A percentile compares a stretch with the other conserved stretches of the same genome.
These are phyloP conservation scores for Troilus luridus DNA, from an alignment of 2,888 invertebrate species.

Conservation along the genomic window DNA sequence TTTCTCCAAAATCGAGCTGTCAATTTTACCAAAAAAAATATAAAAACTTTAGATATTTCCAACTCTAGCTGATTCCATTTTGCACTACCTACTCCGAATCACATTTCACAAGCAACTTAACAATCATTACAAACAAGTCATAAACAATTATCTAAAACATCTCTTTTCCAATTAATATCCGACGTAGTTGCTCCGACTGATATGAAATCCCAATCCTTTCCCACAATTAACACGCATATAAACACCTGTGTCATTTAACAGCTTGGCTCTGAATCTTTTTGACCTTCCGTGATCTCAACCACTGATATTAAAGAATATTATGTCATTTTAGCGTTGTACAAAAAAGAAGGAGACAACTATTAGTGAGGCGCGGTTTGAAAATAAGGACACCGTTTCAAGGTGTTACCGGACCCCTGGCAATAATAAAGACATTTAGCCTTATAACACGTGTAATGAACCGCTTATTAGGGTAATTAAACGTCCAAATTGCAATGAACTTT, in stretches of 20 bases:
- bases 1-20: too few relatives aligned
- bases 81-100: not conserved
- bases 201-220: slow-evolving; percentile 5
- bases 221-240: not conserved
- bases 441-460: not conserved
- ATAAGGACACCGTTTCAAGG: slow-evolving; percentile 25
- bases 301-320: slow-evolving; percentile 39
- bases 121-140: not conserved
- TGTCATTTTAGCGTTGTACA: slow-evolving; percentile 5
- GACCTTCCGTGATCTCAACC: slow-evolving; percentile 38
- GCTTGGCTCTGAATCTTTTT: not conserved
- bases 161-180: not conserved
- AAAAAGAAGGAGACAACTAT: slow-evolving; percentile 14
- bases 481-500: slow-evolving; percentile 23
- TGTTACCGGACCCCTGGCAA: not conserved
- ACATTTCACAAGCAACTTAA: not conserved
- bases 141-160: not conserved
- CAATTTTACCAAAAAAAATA: too few relatives aligned
- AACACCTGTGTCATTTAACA: slow-evolving; percentile 23
- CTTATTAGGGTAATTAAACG: not conserved
- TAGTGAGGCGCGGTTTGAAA: slow-evolving; percentile 21
- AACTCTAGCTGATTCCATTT: not conserved
- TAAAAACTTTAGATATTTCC: not conserved
- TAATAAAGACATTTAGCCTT: slow-evolving; percentile 7
- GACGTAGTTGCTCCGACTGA: not conserved